Base-by-base conservation (phyloP, 1,140 invertebrate species). In the Cardiocondyla obscurior region DNA sequence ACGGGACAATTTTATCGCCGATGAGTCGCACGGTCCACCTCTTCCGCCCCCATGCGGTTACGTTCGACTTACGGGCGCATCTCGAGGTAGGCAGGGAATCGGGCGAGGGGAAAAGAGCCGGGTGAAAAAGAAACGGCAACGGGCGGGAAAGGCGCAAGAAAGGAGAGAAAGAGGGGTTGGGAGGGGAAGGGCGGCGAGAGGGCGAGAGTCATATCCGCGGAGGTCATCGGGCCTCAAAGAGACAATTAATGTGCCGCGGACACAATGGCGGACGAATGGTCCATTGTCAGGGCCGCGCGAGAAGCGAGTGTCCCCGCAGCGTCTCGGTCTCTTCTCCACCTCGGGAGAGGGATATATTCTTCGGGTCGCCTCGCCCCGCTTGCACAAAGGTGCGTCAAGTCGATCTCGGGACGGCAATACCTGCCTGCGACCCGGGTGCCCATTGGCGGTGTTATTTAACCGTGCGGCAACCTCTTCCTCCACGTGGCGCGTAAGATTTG, bases 161-260 rank as follows among this genome's bases (percentile, higher is more conserved):
- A 53, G 46, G 74, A 25, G 42, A 10, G 39, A 39, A 8, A 49
- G 49, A 51, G 36, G 28, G 36, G n/a, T n/a, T n/a, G n/a, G n/a
- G 46, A 69, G 30, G 42, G 12, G 39, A 39, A 8, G 55, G 49
- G 55, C 33, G 28, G 36, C n/a, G 58, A 22, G 51, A 49, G 64
- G 67, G 76, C 60, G 69, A 49, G 82, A 53, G 64, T 85, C 73
- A 49, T 83, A 88, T 83, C 85, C 85, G 70, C 81, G 84, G 85
- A 88, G 88, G 88, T 90, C 85, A 90, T 91, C 88, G 85, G 86
- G 88, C 87, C 85, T 91, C 88, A 91, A 91, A 91, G 89, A 90
- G 88, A 91, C 90, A 91, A 91, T 91, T 91, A 91, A 91, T 90
- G 90, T 88, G 85, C 86, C 84, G 85, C 81, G 87, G 86, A 83